Evolutionary conservation across 1,140 invertebrate species (phyloP), one percentile per base, ranked within the genome.

Genomic region (Ceratosolen fusciceps): DNA sequence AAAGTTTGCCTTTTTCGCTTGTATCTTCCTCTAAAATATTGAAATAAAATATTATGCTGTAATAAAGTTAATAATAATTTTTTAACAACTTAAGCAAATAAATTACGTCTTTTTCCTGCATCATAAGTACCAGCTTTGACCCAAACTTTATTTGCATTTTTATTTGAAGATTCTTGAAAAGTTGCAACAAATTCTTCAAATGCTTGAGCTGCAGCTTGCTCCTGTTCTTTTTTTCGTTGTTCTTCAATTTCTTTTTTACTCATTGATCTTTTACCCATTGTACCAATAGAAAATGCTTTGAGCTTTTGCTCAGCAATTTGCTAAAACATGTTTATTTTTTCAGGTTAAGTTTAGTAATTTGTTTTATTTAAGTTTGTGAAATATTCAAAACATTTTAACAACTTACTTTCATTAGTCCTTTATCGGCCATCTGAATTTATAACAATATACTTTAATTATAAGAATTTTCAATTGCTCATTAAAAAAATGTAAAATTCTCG

Each of bases 101-200:
- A 77, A 92, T 92, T 92, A 96, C 96, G 95, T 92, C 96, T 93
- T 83, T 96, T 95, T 16, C 96, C 97, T 77, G 97, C 96, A 94
- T 99, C 97, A 85, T 99, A 98, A 2, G 96, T 97, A 65, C 97
- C 97, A 67, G 97, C 98, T 90, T 98, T 98, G 0, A 99, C 96
- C 97, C 98, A 99, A 74, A 98, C 94, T 92, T 98, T 98, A 31
- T 93, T 95, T 0, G 92, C 91, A 9, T 92, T 91, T 85, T 95
- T 95, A 86, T 92, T 94, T 3, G 95, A 94, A 10, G 94, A 93
- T 81, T 98, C 96, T 93, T 98, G 96, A 91, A 99, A 99, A 19
- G 97, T 98, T 77, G 97, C 97, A 29, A 99, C 96, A 93, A 99
- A 99, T 89, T 99, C 97, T 92, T 98, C 95, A 90, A 98, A 98